Evolutionary conservation across 2,797 vertebrate genomes (phyloP).

Genomic region (Mormyrops boulengeri): DNA sequence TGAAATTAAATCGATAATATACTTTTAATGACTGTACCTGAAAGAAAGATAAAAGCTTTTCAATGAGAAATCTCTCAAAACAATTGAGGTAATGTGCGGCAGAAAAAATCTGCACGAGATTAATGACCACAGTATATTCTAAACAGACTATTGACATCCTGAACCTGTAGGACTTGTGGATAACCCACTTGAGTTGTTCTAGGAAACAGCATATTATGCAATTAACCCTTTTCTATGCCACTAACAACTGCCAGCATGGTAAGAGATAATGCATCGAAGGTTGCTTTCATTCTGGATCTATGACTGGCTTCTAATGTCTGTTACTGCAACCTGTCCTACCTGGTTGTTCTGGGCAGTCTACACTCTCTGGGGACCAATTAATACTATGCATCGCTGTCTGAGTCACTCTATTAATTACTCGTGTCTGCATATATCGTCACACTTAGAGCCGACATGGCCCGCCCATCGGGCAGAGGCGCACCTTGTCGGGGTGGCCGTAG

Average conservation of each 20-base stretch:
- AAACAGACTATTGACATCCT: constrained; percentile 65
- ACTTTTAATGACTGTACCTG: constrained; percentile 63
- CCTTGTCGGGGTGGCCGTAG: constrained; percentile 54
- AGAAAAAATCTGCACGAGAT: constrained; percentile 53
- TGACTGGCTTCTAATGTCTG: constrained; percentile 69
- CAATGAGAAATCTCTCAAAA: constrained; percentile 34
- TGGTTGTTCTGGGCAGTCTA: constrained; percentile 66
- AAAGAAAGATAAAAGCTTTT: constrained; percentile 65
- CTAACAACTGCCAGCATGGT: constrained; percentile 32
- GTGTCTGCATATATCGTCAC: constrained; percentile 91
- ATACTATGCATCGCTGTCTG: constrained; percentile 82
- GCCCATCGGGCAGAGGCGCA: constrained; percentile 80
- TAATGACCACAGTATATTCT: constrained; percentile 64
- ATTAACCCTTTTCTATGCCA: constrained; percentile 66
- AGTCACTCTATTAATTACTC: constrained; percentile 98
- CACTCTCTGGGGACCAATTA: constrained; percentile 92
- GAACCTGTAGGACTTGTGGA: constrained; percentile 54
- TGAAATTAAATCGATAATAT: constrained; percentile 68
- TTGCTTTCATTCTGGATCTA: constrained; percentile 75
- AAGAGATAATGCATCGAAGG: constrained; percentile 50
- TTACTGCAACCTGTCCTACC: constrained; percentile 57
- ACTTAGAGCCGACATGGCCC: constrained; percentile 85
- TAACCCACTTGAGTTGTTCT: constrained; percentile 63
- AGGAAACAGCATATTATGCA: constrained; percentile 65
- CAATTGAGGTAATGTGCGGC: constrained; percentile 63